phyloP scores from a whole-genome alignment of 2,113 vertebrate genomes.

The Microtus oregoni region DNA sequence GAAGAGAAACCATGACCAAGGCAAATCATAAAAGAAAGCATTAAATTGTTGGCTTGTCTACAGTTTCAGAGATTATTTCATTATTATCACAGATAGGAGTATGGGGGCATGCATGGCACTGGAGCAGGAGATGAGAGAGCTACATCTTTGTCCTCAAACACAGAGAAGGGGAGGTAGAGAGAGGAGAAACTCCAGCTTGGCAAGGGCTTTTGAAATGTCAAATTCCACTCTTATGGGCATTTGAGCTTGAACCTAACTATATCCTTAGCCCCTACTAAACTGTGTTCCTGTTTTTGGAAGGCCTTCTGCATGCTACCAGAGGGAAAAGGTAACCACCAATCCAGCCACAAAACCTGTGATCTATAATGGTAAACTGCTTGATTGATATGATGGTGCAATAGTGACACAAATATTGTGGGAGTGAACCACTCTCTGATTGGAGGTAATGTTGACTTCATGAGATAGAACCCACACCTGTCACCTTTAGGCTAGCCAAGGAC shows the following conservation, averaged over 20 bases:
- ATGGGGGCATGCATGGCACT: background rate
- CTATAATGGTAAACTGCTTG: background rate
- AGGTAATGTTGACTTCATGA: background rate
- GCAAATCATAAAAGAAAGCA: background rate
- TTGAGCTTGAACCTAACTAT: too few relatives aligned
- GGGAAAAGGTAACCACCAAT: background rate
- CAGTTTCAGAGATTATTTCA: background rate
- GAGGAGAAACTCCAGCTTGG: background rate
- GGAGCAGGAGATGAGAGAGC: background rate
- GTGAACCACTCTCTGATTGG: background rate
- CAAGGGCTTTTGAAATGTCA: background rate
- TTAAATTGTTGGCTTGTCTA: background rate
- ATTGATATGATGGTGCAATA: background rate
- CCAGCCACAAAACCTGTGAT: background rate
- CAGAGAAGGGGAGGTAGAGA: background rate
- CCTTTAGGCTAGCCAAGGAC: background rate
- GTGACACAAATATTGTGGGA: background rate
- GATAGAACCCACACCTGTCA: background rate
- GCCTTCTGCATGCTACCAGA: background rate
- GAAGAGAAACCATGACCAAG: background rate
- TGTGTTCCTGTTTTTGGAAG: background rate
- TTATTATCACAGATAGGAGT: background rate
- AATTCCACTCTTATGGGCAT: background rate
- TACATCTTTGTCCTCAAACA: background rate
- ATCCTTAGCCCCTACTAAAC: background rate